Base-by-base conservation (phyloP, 2,113 vertebrate species). In the Rhabdornis inornatus region DNA sequence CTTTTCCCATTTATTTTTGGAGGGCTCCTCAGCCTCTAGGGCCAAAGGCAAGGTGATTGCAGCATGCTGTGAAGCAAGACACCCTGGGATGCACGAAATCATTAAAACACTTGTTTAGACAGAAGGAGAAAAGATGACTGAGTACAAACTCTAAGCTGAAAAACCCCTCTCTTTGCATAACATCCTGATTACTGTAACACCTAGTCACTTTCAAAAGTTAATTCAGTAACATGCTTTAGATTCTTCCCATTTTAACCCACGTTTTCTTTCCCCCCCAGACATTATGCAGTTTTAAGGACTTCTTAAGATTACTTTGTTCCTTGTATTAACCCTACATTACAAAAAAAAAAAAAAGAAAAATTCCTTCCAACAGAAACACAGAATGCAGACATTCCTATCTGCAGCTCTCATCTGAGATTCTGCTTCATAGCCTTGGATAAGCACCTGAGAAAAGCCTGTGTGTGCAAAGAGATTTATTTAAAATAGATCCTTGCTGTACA, bases 41-140 rank as follows among this genome's bases (percentile, higher is more conserved):
- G 83, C 83, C 89, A 93, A 94, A 91, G 84, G 83, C 94, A 92
- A 95, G 91, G 91, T 95, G 91, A 95, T 14, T 94, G 87, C 86
- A 87, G 74, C 61, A 84, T 47, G 61, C 70, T 91, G 81, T 39
- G 53, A 95, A 89, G 72, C 3, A 6, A 96, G 87, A 92, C 65
- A 79, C 74, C 57, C 65, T 64, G 53, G 82, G 72, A 95, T 79
- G 78, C 56, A 61, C 61, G 70, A 94, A 91, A 91, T 75, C 57
- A 79, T 71, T 87, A 87, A 91, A 81, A 78, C 22, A 23, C 23
- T 87, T 1, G 0, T 79, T 89, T 60, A 87, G 65, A 82, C 72
- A 64, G 39, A 69, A 82, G 39, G 27, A 90, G 23, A 70, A 89
- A 64, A 85, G 68, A 83, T 55, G 50, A 85, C 53, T 7, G 15